These are phyloP conservation scores for Phthorimaea operculella DNA, from an alignment of 1,140 invertebrate species.

Conservation along the genomic window DNA sequence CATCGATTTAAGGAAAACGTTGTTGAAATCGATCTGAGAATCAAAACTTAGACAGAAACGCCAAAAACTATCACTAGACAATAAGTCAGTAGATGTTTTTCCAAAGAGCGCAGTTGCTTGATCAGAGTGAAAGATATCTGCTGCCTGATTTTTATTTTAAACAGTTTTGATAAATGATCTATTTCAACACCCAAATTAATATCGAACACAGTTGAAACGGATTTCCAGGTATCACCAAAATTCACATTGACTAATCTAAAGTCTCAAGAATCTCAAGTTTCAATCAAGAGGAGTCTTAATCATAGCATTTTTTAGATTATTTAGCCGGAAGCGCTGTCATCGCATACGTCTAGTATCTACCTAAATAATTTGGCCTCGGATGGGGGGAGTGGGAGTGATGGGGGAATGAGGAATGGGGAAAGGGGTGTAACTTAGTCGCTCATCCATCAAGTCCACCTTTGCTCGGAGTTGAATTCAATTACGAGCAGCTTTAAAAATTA, in stretches of 20 bases:
- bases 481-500: constrained; percentile 10
- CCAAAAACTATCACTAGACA: no score
- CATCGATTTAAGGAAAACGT: no score
- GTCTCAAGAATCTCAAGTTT: constrained; percentile 12
- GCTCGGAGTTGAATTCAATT: constrained; percentile 50
- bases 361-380: constrained; percentile 52
- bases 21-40: no score
- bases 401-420: constrained; percentile 16
- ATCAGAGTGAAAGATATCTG: no score
- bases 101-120: no score
- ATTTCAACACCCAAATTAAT: neutral
- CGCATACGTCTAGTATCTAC: constrained; percentile 20
- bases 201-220: neutral
- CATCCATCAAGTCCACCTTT: constrained; percentile 51
- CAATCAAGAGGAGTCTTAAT: constrained; percentile 23
- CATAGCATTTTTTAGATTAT: constrained; percentile 20
- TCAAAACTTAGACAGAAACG: no score
- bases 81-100: no score
- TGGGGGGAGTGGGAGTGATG: constrained; percentile 13
- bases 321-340: constrained; percentile 56
- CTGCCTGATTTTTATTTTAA: no score
- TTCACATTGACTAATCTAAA: neutral
- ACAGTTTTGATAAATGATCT: neutral
- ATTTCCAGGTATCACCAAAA: neutral
- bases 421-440: constrained; percentile 46